Percentiles rank a stretch among this genome's conserved stretches.
phyloP scores from a whole-genome alignment of 2,797 vertebrate genomes.

The Tapirus indicus region DNA sequence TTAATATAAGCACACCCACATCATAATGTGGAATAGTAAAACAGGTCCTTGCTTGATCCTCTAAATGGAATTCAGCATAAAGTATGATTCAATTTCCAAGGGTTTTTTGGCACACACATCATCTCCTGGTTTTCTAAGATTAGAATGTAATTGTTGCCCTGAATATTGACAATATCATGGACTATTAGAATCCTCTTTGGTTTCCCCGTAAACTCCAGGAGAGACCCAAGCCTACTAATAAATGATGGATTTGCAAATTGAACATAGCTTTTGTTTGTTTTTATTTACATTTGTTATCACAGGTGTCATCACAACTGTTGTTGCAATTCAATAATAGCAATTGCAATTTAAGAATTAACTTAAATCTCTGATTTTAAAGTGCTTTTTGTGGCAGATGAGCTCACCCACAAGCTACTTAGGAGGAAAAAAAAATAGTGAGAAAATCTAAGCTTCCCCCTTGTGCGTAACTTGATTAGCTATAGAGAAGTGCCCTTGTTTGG shows the following conservation, averaged over 20 bases:
- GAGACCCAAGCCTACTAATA: background rate
- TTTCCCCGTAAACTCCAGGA: background rate
- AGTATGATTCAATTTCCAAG: background rate
- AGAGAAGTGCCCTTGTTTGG: background rate
- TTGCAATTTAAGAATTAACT: constrained; percentile 46
- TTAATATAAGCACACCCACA: constrained; percentile 67
- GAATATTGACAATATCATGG: background rate
- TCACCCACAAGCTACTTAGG: background rate
- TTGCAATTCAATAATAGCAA: constrained; percentile 22
- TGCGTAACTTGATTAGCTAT: constrained; percentile 2
- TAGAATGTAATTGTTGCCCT: background rate
- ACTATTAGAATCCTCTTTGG: background rate
- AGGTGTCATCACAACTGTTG: constrained; percentile 36
- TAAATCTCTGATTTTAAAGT: constrained; percentile 54
- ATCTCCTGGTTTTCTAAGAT: background rate
- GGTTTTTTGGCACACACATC: background rate
- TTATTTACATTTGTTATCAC: constrained; percentile 19
- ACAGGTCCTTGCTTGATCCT: constrained; percentile 14
- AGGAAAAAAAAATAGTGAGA: background rate
- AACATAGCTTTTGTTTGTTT: constrained; percentile 36
- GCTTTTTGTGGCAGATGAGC: constrained; percentile 3
- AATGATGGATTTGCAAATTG: background rate
- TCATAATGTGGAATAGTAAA: constrained; percentile 15
- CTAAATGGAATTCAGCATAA: constrained; percentile 16
- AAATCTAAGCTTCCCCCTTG: background rate